Conservation (phyloP, 1,140 invertebrate species). For the Melitaea cinxia region DNA sequence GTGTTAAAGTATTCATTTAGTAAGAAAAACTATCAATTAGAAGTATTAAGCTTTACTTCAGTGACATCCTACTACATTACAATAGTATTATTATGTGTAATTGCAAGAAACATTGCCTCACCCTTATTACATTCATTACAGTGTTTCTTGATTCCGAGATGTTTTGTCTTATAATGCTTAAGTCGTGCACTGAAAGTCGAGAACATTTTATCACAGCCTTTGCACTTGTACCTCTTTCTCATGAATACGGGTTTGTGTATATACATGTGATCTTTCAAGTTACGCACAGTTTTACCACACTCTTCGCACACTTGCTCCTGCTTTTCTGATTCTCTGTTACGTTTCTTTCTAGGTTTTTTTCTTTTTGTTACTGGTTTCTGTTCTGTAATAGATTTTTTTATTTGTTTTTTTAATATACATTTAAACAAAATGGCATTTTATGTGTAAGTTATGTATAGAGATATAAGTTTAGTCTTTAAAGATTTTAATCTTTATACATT, state of each 20-base stretch:
- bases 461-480: too few species aligned
- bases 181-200: constrained; percentile 42
- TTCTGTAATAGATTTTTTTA: constrained; percentile 13
- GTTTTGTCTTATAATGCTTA: constrained; percentile 59
- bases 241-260: constrained; percentile 40
- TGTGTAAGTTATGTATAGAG: not conserved
- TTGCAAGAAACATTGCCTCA: too few species aligned
- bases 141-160: constrained; percentile 57
- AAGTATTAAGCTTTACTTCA: too few species aligned
- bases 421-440: too few species aligned
- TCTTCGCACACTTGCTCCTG: constrained; percentile 56
- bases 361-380: constrained; percentile 23
- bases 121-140: constrained; percentile 67
- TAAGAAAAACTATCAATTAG: too few species aligned
- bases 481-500: not conserved
- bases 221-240: constrained; percentile 52
- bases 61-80: too few species aligned
- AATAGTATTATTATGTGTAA: too few species aligned
- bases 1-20: too few species aligned
- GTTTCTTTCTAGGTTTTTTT: constrained; percentile 41
- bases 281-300: constrained; percentile 61
- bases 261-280: constrained; percentile 52
- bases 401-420: not conserved
- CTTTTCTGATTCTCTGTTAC: constrained; percentile 26
- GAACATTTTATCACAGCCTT: constrained; percentile 59